A percentile compares a stretch with the other conserved stretches of the same genome.
Conservation (phyloP, 2,797 vertebrate genomes). For the Micropoecilia bifurca region DNA sequence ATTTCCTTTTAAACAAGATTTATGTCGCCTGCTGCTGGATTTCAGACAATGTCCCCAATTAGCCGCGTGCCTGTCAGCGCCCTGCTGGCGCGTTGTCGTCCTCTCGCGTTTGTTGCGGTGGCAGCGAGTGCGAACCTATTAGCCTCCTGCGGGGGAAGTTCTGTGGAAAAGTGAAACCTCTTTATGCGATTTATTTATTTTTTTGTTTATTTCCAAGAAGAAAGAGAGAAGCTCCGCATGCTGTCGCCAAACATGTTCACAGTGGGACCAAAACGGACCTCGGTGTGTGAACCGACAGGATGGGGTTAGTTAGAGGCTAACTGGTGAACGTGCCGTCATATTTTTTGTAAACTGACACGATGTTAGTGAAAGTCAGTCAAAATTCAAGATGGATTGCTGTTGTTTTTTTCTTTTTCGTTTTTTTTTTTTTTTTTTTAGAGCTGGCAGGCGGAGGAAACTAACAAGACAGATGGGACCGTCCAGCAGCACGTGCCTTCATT, state of each 20-base stretch:
- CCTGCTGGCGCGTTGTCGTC: conserved; percentile 39
- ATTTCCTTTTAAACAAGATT: conserved; percentile 56
- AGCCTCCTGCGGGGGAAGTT: conserved; percentile 57
- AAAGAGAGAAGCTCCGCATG: conserved; percentile 14
- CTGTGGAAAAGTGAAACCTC: conserved; percentile 48
- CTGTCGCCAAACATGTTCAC: conserved; percentile 1
- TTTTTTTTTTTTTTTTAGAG: neutral
- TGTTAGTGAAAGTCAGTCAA: conserved; percentile 44
- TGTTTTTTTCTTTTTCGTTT: no score
- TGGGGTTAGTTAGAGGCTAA: neutral
- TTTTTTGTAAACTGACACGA: conserved; percentile 12
- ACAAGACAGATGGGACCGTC: conserved; percentile 40
- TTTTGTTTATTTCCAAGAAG: conserved; percentile 42
- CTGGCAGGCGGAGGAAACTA: conserved; percentile 25
- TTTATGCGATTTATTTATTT: conserved; percentile 35
- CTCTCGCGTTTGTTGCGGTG: conserved; percentile 43
- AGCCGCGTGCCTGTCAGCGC: conserved; percentile 48
- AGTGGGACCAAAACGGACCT: neutral
- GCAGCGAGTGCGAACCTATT: conserved; percentile 58
- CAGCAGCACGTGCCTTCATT: conserved; percentile 28
- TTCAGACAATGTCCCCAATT: conserved; percentile 82
- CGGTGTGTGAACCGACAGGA: neutral
- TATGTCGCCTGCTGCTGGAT: conserved; percentile 38
- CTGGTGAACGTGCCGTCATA: neutral
- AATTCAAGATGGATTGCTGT: conserved; percentile 48